These are phyloP conservation scores for Okapia johnstoni DNA, from an alignment of 2,113 vertebrate species.

Conservation along the genomic window DNA sequence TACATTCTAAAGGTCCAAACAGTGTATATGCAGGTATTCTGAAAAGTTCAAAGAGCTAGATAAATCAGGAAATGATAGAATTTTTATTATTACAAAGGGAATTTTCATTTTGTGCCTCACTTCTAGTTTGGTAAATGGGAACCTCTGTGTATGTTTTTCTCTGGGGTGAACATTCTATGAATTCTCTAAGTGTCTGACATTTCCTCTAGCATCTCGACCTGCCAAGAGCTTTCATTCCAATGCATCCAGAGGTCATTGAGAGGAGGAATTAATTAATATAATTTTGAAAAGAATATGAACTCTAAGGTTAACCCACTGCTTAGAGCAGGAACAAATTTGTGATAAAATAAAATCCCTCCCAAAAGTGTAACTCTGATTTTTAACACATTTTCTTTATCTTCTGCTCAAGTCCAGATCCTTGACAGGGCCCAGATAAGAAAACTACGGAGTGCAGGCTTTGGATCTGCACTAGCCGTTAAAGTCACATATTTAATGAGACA, in stretches of 20 bases:
- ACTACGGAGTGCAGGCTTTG: neutral
- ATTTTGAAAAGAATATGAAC: conserved; percentile 2
- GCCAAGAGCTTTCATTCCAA: conserved; percentile 10
- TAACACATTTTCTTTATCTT: neutral
- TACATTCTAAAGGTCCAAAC: neutral
- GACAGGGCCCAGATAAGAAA: neutral
- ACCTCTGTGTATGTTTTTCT: neutral
- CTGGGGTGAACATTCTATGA: neutral
- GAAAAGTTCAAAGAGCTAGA: neutral
- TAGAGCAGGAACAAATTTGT: neutral
- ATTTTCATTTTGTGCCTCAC: neutral
- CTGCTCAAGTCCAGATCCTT: neutral
- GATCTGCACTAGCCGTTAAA: neutral
- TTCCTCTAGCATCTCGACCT: neutral
- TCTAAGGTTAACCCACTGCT: neutral
- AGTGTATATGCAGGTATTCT: neutral
- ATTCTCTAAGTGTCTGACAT: neutral
- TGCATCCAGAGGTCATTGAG: neutral
- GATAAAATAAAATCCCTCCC: neutral
- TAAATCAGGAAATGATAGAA: neutral
- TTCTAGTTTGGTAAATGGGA: neutral
- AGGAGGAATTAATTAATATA: conserved; percentile 37
- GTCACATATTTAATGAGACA: neutral
- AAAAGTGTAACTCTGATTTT: neutral
- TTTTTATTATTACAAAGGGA: neutral